Evolutionary conservation across 2,113 vertebrate species (phyloP), one percentile per base, ranked within the genome.

Genomic region (Semicossyphus pulcher): DNA sequence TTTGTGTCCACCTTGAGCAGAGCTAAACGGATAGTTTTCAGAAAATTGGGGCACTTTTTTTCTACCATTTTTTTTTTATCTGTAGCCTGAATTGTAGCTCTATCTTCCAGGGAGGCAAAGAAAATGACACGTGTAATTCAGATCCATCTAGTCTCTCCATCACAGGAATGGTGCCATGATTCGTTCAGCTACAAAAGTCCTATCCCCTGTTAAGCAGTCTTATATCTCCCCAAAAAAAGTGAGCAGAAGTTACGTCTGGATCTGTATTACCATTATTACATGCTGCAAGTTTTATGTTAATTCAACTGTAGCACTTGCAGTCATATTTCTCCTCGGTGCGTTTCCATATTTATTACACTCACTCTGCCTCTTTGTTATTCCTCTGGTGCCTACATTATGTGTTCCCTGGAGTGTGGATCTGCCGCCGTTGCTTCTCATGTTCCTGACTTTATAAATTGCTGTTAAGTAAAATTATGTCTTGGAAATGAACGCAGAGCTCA

Each of bases 31-130:
- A 21, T 48, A 66, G 9, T 18, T 76, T 70, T 74, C 48, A 59
- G 34, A 75, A 86, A 78, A 88, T 66, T 80, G 84, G 61, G 32
- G n/a, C 42, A 51, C 72, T 58, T 85, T 78, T 67, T 70, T 23
- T 47, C 1, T 11, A 2, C 15, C 56, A 32, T 71, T 31, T 18
- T 65, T 52, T 53, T 32, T 16, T 39, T 47, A 59, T 62, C 47
- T 21, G 25, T 39, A 52, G 64, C 32, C 52, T 74, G 63, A 80
- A 82, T 65, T 66, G 47, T 44, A 48, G 31, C 29, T 74, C 62
- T 69, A 51, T 85, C 65, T 83, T 37, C 34, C 63, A 66, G 44
- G 60, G 42, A 63, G 49, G 26, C 37, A 54, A 36, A 72, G 60
- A 67, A 34, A 80, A 85, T 78, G 59, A 69, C 28, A 44, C 15